Evolutionary conservation across 2,797 vertebrate species (phyloP).

Genomic region (Gallinago nigripennis): DNA sequence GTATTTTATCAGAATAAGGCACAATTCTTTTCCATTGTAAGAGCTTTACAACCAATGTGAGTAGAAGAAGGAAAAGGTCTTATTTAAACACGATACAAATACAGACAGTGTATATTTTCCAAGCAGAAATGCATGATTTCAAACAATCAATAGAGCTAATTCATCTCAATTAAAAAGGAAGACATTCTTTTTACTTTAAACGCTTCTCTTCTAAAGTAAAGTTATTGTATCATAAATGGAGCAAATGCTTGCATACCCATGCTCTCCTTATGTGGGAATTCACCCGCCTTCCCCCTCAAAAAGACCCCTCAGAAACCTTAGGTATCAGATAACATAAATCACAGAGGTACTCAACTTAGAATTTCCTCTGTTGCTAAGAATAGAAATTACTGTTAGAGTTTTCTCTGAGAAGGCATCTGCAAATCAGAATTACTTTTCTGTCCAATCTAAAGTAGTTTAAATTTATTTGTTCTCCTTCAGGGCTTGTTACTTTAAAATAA

Average conservation of each 20-base stretch:
- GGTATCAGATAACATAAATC: not conserved
- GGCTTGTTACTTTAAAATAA: not conserved
- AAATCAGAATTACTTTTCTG: slow-evolving; percentile 5
- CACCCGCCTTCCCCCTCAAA: not conserved
- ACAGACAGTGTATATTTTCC: not conserved
- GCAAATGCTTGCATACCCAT: not conserved
- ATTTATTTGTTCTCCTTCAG: slow-evolving; percentile 1
- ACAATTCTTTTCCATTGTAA: not conserved
- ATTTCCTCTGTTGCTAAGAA: slow-evolving; percentile 32
- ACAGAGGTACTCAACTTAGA: not conserved
- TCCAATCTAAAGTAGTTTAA: not conserved
- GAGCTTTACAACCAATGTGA: not conserved
- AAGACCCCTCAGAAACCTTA: not conserved
- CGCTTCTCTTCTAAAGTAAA: not conserved
- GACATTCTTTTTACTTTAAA: not conserved
- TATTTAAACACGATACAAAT: not conserved
- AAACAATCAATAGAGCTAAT: not conserved
- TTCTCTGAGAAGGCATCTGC: not conserved
- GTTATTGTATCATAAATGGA: not conserved
- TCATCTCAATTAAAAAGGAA: not conserved
- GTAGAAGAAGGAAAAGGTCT: not conserved
- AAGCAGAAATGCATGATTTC: not conserved
- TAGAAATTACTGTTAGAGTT: not conserved
- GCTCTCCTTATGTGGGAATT: not conserved
- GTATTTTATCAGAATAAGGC: not conserved